Percentiles rank a stretch among this genome's conserved stretches.
Conservation (phyloP, 2,888 invertebrate species). For the Mythimna albipuncta region DNA sequence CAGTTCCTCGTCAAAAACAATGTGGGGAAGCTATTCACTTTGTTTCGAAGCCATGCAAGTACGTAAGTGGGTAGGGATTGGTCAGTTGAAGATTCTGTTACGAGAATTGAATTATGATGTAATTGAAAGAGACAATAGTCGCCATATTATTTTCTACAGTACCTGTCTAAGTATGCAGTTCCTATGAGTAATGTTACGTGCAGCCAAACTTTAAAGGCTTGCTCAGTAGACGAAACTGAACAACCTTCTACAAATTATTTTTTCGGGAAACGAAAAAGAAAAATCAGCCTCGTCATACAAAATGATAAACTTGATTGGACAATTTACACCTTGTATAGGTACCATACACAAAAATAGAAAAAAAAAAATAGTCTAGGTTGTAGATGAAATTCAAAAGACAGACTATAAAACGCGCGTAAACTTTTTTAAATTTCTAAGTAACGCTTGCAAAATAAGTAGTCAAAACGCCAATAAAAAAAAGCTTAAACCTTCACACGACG, state of each 20-base stretch:
- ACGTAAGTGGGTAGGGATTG: slow-evolving; percentile 22
- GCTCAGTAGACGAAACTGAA: too few relatives aligned
- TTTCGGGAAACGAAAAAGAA: too few relatives aligned
- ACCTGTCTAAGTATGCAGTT: background rate
- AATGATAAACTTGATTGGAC: too few relatives aligned
- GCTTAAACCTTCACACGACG: background rate
- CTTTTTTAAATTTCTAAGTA: background rate
- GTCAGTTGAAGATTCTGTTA: slow-evolving; percentile 34
- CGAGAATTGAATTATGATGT: slow-evolving; percentile 10
- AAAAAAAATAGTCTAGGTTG: too few relatives aligned
- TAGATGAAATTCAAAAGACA: background rate
- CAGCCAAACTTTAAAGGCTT: too few relatives aligned
- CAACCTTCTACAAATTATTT: too few relatives aligned
- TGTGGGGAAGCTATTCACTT: slow-evolving; percentile 56
- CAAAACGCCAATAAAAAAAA: background rate
- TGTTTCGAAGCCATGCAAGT: slow-evolving; percentile 32
- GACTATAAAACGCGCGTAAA: background rate
- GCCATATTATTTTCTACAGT: background rate
- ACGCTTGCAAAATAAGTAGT: background rate
- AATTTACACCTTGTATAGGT: too few relatives aligned
- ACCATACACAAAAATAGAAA: too few relatives aligned
- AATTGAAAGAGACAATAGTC: slow-evolving; percentile 9
- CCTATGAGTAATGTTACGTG: background rate
- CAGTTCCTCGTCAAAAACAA: slow-evolving; percentile 61
- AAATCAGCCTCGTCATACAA: too few relatives aligned